phyloP scores from a whole-genome alignment of 64 coral and sea anemone genomes.

The Montipora foliosa region DNA sequence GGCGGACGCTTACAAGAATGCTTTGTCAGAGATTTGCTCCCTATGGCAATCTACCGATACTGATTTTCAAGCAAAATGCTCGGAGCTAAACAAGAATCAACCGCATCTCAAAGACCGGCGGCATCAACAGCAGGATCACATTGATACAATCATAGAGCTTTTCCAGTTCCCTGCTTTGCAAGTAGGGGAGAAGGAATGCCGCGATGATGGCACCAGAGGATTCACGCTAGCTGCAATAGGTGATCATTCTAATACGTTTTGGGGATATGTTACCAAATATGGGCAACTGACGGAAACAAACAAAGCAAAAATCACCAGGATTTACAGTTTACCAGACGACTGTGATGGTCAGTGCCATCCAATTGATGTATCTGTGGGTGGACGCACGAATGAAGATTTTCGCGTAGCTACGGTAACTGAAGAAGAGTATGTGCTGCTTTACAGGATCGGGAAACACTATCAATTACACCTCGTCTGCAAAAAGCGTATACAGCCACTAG shows the following conservation, averaged over 20 bases:
- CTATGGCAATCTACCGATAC: background rate
- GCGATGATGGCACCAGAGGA: background rate
- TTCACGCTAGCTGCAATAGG: background rate
- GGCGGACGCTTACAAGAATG: background rate
- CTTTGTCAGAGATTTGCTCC: background rate
- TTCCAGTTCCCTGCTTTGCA: background rate
- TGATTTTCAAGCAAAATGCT: background rate
- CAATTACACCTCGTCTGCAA: background rate
- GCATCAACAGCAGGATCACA: background rate
- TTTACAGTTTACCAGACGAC: background rate
- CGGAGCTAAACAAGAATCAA: background rate
- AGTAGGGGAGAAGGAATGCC: background rate
- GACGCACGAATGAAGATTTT: background rate
- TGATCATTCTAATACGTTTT: background rate
- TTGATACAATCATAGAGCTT: background rate
- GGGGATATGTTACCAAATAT: background rate
- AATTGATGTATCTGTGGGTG: background rate
- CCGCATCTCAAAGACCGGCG: background rate
- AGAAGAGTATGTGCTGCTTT: background rate
- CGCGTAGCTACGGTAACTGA: background rate
- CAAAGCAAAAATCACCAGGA: background rate
- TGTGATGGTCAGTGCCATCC: background rate
- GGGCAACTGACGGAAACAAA: background rate
- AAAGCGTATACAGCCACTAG: background rate
- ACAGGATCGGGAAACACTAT: background rate